Evolutionary conservation across 2,797 vertebrate genomes (phyloP), one percentile per base, ranked within the genome.

Genomic region (Sarcophilus harrisii): DNA sequence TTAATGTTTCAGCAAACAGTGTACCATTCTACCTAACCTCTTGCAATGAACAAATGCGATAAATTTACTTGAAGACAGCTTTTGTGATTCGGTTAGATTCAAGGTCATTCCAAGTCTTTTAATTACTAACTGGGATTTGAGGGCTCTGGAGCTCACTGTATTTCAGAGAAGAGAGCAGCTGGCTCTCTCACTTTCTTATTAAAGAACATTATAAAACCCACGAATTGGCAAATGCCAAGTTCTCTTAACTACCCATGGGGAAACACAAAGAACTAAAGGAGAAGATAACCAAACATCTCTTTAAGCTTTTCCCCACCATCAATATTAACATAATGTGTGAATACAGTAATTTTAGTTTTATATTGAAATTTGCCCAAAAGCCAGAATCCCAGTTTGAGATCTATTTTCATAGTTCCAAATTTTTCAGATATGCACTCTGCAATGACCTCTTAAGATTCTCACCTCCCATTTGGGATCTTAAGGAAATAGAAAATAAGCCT

Each of bases 1-100:
- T 98, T 97, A 98, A 98, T 97, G 97, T 97, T 96, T 97, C 91
- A 90, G 98, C 94, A 96, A 98, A 97, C 90, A 98, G 97, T 98
- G 97, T 97, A 91, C 16, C 92, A 95, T 96, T 95, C 89, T 93
- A 96, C 62, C 94, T 81, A 96, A 92, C 87, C 92, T 92, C 94
- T 95, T 93, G 60, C 95, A 97, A 97, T 0, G 0, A 62, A 97
- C 93, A 98, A 96, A 96, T 96, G 96, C 57, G 92, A 93, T 95
- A 97, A 94, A 96, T 90, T 95, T 89, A 96, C 95, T 93, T 95
- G 60, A 93, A 96, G 94, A 92, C 95, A 97, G 96, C 96, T 97
- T 98, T 95, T 97, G 91, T 95, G 94, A 92, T 95, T 96, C 96
- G 92, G 90, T 95, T 97, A 96, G 91, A 98, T 96, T 98, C 98